These are phyloP conservation scores for Leptopilina drosophilae DNA, from an alignment of 2,888 invertebrate genomes.

Conservation along the genomic window DNA sequence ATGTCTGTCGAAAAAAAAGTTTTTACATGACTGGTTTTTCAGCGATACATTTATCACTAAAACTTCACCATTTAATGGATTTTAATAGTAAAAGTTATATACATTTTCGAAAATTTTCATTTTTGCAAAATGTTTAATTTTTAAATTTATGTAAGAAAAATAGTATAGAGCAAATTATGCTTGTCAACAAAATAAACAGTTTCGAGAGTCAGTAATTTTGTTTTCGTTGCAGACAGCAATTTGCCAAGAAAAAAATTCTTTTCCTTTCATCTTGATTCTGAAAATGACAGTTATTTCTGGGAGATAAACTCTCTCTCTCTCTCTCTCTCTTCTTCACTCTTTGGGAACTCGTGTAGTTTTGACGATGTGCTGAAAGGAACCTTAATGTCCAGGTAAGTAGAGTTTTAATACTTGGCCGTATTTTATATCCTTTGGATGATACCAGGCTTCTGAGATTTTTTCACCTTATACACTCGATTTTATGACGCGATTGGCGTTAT, in stretches of 20 bases:
- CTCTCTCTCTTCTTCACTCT: too few species aligned
- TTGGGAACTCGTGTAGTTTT: constrained; percentile 46
- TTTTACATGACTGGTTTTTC: constrained; percentile 36
- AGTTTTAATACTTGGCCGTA: constrained; percentile 61
- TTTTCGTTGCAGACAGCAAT: background rate
- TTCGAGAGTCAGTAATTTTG: background rate
- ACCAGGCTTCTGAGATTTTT: constrained; percentile 55
- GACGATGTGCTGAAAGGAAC: constrained; percentile 61
- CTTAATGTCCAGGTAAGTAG: constrained; percentile 62
- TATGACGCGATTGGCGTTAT: constrained; percentile 61
- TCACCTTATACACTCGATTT: constrained; percentile 55
- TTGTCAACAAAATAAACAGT: background rate
- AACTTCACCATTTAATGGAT: too few species aligned
- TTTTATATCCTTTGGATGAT: constrained; percentile 51
- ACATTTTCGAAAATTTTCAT: too few species aligned
- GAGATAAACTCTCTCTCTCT: constrained; percentile 18
- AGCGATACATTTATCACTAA: too few species aligned
- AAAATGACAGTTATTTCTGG: constrained; percentile 48
- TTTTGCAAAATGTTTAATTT: too few species aligned
- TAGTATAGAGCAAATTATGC: too few species aligned
- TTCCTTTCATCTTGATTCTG: constrained; percentile 8
- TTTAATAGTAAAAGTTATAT: too few species aligned
- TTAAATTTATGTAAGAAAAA: too few species aligned
- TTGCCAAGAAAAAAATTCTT: background rate
- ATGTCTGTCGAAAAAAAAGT: constrained; percentile 48